Base-by-base conservation (phyloP, 1,140 invertebrate genomes). In the Zaprionus nigranus region DNA sequence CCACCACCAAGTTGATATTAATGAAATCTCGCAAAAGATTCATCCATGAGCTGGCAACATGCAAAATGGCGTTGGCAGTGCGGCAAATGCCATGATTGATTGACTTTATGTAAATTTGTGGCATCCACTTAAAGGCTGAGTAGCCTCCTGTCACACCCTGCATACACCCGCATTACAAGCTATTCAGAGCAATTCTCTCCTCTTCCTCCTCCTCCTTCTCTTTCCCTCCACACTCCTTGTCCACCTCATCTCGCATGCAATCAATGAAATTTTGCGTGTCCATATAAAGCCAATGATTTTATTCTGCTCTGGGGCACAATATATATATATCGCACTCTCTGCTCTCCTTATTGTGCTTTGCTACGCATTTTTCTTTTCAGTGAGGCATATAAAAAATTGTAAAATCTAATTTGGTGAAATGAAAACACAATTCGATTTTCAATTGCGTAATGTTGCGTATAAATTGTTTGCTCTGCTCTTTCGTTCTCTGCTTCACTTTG, bases 51-150 rank as follows among this genome's bases (percentile, higher is more conserved):
- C 34, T 63, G 70, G 64, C 74, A 76, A 82, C 85, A 88, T 88
- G 85, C 85, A 88, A 90, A 88, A 88, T 86, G 80, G 82, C 64
- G 72, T 40, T 63, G 77, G 74, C 62, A 26, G 49, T 51, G 59
- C 70, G 80, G 64, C 70, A 79, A 84, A 86, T 75, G 81, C 85
- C 85, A 79, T 88, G 85, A 88, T 88, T 88, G 85, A 88, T 88
- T 90, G 85, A 90, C 81, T 88, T 88, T 88, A 88, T 88, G 85
- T 88, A 88, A 88, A 88, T 88, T 88, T 51, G 53, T 74, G 78
- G 78, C 85, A 88, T 72, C 68, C 85, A 84, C 85, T 88, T 88
- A 84, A 81, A 75, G 70, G 43, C 38, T 13, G 30, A 54, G 38
- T 51, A 11, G 40, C n/a, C 22, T 51, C 1, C 20, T 11, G 20